Evolutionary conservation across 1,140 invertebrate genomes (phyloP), one percentile per base, ranked within the genome.

Genomic region (Thaumatotibia leucotreta): DNA sequence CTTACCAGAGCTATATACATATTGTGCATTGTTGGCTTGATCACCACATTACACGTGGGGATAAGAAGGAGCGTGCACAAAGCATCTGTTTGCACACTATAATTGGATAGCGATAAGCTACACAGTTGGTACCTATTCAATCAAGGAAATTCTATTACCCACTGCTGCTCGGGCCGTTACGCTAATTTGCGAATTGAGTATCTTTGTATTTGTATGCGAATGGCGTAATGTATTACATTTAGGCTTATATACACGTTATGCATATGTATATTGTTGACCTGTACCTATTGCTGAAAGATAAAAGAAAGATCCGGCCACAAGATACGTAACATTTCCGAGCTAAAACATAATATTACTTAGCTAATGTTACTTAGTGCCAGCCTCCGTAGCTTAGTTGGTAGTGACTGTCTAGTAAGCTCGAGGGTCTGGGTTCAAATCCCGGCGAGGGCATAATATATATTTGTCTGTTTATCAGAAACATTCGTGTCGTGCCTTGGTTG

Each of bases 1-100:
- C 71, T 68, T 65, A 75, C 74, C 68, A 75, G 61, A 65, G n/a
- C n/a, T n/a, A n/a, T n/a, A n/a, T n/a, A n/a, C n/a, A 67, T 62
- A 6, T 58, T 10, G 22, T 64, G 20, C 67, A 69, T 45, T 70
- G 49, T 67, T 66, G 39, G 4, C 17, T 63, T 32, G 10, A 58
- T 58, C 24, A 27, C n/a, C 23, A 29, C 52, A 58, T 27, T 29
- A 29, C 24, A 6, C 52, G 8, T 8, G 14, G 52, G 52, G 52
- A n/a, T 58, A 54, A 6, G 17, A 45, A 4, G 52, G 27, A 27
- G 52, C 24, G 24, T 14, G 23, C n/a, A 58, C 52, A 27, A 31
- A 14, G 11, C 52, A 58, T n/a, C 24, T 58, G 52, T 58, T 58
- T 58, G 11, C 27, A 24, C 29, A 58, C 29, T 58, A 58, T 58